Evolutionary conservation across 2,113 vertebrate species (phyloP).

Genomic region (Ifrita kowaldi): DNA sequence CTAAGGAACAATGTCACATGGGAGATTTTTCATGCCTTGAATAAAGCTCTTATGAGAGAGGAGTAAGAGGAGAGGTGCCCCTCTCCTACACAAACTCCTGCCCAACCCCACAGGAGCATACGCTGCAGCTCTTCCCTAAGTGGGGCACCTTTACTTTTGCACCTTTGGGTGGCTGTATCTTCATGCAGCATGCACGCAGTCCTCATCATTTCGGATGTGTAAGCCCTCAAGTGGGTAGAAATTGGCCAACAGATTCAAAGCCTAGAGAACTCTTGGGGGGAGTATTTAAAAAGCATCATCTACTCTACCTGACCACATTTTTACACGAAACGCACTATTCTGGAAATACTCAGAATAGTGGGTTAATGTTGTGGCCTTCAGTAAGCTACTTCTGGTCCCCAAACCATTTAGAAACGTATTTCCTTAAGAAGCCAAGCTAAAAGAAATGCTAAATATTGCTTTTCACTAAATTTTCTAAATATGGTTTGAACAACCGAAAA

Average conservation of each 20-base stretch:
- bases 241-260: neutral
- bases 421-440: neutral
- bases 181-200: neutral
- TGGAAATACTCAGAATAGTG: neutral
- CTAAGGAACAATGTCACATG: rapidly evolving
- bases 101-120: rapidly evolving
- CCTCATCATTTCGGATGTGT: neutral
- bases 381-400: neutral
- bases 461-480: neutral
- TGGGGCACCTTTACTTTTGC: neutral
- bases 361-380: neutral
- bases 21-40: neutral
- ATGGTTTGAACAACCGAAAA: neutral
- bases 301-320: neutral
- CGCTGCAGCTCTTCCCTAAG: neutral
- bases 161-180: neutral
- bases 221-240: neutral
- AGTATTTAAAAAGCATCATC: neutral
- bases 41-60: neutral
- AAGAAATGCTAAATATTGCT: neutral
- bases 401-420: neutral
- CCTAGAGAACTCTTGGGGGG: neutral
- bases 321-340: neutral
- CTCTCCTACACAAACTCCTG: neutral
- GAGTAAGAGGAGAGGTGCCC: no score